These are phyloP conservation scores for Bellardia bayeri DNA, from an alignment of 2,888 invertebrate species.

Conservation along the genomic window DNA sequence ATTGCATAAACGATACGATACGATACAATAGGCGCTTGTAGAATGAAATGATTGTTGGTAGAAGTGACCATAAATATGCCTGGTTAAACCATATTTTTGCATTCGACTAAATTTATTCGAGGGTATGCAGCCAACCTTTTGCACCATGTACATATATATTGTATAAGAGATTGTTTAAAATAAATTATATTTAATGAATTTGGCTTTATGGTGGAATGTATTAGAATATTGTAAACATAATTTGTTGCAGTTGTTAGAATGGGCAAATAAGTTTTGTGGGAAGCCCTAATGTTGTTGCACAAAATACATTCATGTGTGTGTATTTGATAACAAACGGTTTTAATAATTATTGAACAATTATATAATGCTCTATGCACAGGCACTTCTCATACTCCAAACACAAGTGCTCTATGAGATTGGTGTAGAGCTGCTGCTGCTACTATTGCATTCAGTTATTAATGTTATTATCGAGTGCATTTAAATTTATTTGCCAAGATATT, in stretches of 20 bases:
- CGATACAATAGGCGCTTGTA: neutral
- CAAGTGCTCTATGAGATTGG: neutral
- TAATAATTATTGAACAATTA: slow-evolving; percentile 49
- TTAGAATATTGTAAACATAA: neutral
- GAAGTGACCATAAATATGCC: slow-evolving; percentile 61
- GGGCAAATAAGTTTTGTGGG: slow-evolving; percentile 28
- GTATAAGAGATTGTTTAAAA: neutral
- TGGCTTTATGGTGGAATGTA: neutral
- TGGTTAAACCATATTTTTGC: slow-evolving; percentile 53
- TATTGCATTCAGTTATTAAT: slow-evolving; percentile 72
- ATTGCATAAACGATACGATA: slow-evolving; percentile 13
- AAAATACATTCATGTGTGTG: neutral
- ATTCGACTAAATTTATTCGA: neutral
- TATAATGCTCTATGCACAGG: neutral
- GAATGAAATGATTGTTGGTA: neutral
- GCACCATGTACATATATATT: neutral
- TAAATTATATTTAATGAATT: slow-evolving; percentile 25
- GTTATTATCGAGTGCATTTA: slow-evolving; percentile 73
- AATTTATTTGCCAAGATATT: slow-evolving; percentile 70
- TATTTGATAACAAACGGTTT: slow-evolving; percentile 44
- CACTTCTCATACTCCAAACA: neutral
- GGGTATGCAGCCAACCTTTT: slow-evolving; percentile 8
- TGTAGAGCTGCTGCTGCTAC: slow-evolving; percentile 1
- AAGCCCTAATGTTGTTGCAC: slow-evolving; percentile 46
- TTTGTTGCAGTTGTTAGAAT: slow-evolving; percentile 1